Conservation (phyloP, 1,140 invertebrate genomes). For the Eriocheir sinensis region DNA sequence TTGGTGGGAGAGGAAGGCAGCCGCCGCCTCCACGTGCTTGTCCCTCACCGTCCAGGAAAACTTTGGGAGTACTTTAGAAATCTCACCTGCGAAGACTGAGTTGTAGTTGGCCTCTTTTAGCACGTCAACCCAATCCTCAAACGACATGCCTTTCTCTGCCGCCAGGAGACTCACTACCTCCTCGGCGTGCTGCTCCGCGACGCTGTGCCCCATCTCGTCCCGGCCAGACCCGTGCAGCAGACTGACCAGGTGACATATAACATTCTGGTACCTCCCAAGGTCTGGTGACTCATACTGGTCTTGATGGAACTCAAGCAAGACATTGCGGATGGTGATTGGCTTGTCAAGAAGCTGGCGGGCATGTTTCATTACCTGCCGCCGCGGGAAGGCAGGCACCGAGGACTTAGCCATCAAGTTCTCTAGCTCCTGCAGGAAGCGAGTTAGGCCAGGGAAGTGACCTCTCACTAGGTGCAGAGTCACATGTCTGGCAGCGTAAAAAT, state of each 20-base stretch:
- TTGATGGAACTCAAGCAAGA: slow-evolving; percentile 17
- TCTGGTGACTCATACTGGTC: neutral
- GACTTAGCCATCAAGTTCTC: neutral
- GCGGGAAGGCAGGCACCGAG: neutral
- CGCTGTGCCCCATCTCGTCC: no score
- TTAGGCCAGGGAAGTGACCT: neutral
- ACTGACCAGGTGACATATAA: slow-evolving; percentile 37
- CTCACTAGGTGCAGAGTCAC: neutral
- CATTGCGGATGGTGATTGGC: slow-evolving; percentile 7
- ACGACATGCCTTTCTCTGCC: neutral
- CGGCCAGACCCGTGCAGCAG: no score
- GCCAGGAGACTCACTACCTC: slow-evolving; percentile 43
- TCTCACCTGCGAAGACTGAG: slow-evolving; percentile 19
- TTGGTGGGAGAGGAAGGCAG: neutral
- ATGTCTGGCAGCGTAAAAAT: slow-evolving; percentile 58
- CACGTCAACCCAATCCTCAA: slow-evolving; percentile 50
- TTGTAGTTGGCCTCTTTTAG: slow-evolving; percentile 51
- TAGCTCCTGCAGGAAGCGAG: neutral
- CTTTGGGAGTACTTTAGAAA: slow-evolving; percentile 42
- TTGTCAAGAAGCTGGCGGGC: neutral
- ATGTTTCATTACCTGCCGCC: neutral
- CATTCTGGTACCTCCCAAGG: slow-evolving; percentile 40
- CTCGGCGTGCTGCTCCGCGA: neutral
- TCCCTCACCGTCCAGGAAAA: slow-evolving; percentile 44
- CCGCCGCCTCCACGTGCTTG: slow-evolving; percentile 35